Evolutionary conservation across 2,797 vertebrate species (phyloP).

Genomic region (Sebastes steindachneri): DNA sequence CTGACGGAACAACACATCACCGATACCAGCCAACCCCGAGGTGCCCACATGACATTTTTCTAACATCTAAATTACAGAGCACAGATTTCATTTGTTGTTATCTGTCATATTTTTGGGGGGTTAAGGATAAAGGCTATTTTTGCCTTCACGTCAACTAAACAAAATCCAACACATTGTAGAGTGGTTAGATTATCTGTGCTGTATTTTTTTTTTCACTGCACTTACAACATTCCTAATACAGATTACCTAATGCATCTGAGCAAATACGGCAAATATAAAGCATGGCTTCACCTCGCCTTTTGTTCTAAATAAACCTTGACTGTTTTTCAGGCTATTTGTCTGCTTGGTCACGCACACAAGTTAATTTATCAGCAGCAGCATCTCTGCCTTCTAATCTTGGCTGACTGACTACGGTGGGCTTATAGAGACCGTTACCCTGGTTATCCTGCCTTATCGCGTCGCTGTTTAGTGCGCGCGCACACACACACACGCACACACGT

Average conservation of each 20-base stretch:
- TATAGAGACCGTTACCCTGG: constrained; percentile 35
- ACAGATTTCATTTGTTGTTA: constrained; percentile 30
- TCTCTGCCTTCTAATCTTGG: constrained; percentile 65
- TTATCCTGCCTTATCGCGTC: constrained; percentile 43
- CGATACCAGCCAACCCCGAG: constrained; percentile 34
- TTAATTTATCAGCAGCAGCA: constrained; percentile 61
- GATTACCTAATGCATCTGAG: constrained; percentile 12
- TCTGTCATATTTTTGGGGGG: background rate
- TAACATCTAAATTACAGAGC: constrained; percentile 65
- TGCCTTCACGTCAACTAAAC: constrained; percentile 10
- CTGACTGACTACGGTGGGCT: constrained; percentile 50
- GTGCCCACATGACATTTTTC: constrained; percentile 52
- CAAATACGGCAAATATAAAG: constrained; percentile 14
- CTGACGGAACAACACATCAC: constrained; percentile 56
- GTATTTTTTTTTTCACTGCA: background rate
- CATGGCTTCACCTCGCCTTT: constrained; percentile 39
- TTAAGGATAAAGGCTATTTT: background rate
- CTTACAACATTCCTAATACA: constrained; percentile 5
- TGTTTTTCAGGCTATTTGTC: constrained; percentile 59
- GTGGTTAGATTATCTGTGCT: background rate
- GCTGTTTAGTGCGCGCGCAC: background rate
- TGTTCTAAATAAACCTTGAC: constrained; percentile 53
- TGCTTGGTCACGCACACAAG: constrained; percentile 50
- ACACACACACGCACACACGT: background rate
- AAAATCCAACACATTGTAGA: background rate